phyloP scores from a whole-genome alignment of 1,140 invertebrate species.

The Polyergus mexicanus region DNA sequence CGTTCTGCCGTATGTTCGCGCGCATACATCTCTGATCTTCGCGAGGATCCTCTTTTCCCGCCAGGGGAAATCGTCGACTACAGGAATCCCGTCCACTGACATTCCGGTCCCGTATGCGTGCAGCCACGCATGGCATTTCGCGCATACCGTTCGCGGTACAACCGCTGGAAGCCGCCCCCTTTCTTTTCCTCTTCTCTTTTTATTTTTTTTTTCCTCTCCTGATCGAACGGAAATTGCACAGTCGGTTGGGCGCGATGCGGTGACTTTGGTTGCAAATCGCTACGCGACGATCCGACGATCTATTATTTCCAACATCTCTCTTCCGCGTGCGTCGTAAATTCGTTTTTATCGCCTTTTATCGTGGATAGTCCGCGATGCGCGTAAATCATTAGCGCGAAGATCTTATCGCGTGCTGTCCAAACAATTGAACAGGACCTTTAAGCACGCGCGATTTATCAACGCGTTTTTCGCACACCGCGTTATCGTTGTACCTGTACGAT shows the following conservation, averaged over 20 bases:
- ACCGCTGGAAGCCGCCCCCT: slow-evolving; percentile 15
- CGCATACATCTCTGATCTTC: not conserved
- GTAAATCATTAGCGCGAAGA: slow-evolving; percentile 22
- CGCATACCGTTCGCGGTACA: slow-evolving; percentile 53
- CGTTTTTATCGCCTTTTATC: slow-evolving; percentile 20
- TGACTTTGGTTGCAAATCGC: not conserved
- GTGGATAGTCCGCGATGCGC: slow-evolving; percentile 2
- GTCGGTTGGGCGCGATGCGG: slow-evolving; percentile 3
- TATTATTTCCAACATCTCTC: slow-evolving; percentile 20
- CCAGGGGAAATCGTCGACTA: slow-evolving; percentile 60
- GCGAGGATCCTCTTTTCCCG: slow-evolving; percentile 27
- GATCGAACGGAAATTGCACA: slow-evolving; percentile 51
- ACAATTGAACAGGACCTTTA: slow-evolving; percentile 9
- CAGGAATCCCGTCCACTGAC: slow-evolving; percentile 72
- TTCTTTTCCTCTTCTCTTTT: not conserved
- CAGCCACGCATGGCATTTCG: slow-evolving; percentile 62
- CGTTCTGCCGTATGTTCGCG: not conserved
- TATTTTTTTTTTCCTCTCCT: not conserved
- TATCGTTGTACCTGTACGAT: not conserved
- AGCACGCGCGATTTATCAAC: not conserved
- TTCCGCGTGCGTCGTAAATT: slow-evolving; percentile 39
- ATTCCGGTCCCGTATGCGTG: slow-evolving; percentile 68
- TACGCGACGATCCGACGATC: slow-evolving; percentile 9
- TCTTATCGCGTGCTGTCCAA: slow-evolving; percentile 11
- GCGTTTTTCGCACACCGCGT: not conserved